Conservation (phyloP, 2,888 invertebrate genomes). For the Drosophila parthenogenetica region DNA sequence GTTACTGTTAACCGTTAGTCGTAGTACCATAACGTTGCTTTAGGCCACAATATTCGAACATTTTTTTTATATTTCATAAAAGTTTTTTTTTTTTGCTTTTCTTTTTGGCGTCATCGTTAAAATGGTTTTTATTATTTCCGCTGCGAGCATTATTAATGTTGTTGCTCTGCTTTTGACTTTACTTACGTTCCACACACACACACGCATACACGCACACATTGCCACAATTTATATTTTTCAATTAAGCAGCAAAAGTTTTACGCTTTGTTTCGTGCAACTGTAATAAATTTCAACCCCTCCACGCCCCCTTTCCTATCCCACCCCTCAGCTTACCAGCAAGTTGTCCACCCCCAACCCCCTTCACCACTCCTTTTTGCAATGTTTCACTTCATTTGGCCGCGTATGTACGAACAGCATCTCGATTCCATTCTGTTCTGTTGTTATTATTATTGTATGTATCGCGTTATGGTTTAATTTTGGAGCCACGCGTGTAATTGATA, state of each 20-base stretch:
- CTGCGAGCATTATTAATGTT: conserved; percentile 74
- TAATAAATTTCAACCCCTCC: conserved; percentile 76
- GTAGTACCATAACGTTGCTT: neutral
- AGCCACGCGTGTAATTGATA: conserved; percentile 75
- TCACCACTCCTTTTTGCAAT: conserved; percentile 22
- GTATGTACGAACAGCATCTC: conserved; percentile 51
- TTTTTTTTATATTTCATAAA: conserved; percentile 55
- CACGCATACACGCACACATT: conserved; percentile 42
- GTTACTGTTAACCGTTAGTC: conserved; percentile 20
- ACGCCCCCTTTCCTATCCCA: neutral
- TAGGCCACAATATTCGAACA: conserved; percentile 48
- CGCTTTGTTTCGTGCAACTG: conserved; percentile 75
- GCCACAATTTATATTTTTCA: conserved; percentile 81
- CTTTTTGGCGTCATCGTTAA: conserved; percentile 69
- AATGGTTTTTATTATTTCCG: conserved; percentile 79
- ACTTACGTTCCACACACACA: conserved; percentile 49
- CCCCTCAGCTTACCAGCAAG: neutral
- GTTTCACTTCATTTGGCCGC: conserved; percentile 74
- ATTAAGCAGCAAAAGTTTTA: conserved; percentile 77
- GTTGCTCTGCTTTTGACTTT: conserved; percentile 72
- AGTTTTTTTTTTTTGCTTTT: conserved; percentile 23
- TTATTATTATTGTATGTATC: conserved; percentile 51
- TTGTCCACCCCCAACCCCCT: conserved; percentile 4
- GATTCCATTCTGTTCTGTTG: conserved; percentile 16
- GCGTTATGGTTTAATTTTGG: conserved; percentile 75